Conservation (phyloP, 2,113 vertebrate species). For the Ursus arctos region DNA sequence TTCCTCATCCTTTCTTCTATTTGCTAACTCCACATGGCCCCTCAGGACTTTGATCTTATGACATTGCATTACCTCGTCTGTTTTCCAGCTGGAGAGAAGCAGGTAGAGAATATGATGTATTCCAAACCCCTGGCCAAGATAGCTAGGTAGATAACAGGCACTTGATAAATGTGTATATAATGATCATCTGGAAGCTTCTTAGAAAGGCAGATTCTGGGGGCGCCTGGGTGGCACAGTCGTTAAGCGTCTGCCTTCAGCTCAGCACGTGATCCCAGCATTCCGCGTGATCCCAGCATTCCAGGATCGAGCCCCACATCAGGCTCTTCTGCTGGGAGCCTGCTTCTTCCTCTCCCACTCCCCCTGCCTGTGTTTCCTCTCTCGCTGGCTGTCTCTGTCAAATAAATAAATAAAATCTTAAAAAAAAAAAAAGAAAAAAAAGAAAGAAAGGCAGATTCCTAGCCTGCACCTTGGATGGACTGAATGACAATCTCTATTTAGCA, state of each 20-base stretch:
- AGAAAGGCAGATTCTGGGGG: neutral
- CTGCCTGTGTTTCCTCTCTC: no score
- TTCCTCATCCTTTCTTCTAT: neutral
- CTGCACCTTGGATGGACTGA: neutral
- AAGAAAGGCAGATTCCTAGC: neutral
- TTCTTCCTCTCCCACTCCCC: no score
- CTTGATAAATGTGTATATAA: neutral
- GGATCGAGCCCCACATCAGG: no score
- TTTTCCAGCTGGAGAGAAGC: conserved; percentile 4
- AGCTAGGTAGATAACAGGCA: neutral
- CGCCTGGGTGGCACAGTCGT: no score
- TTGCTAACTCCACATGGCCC: neutral
- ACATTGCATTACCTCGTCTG: neutral
- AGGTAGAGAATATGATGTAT: neutral
- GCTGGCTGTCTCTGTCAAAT: no score
- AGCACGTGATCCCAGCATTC: no score
- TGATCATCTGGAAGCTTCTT: neutral
- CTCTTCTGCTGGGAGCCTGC: no score
- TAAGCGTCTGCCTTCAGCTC: no score
- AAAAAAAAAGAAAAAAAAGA: no score
- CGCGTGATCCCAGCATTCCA: no score
- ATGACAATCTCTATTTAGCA: neutral
- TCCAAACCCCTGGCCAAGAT: neutral
- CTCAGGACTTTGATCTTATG: neutral
- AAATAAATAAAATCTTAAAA: no score